Evolutionary conservation across 92 coral and sea anemone genomes (phyloP).

Genomic region (Palythoa grandis): DNA sequence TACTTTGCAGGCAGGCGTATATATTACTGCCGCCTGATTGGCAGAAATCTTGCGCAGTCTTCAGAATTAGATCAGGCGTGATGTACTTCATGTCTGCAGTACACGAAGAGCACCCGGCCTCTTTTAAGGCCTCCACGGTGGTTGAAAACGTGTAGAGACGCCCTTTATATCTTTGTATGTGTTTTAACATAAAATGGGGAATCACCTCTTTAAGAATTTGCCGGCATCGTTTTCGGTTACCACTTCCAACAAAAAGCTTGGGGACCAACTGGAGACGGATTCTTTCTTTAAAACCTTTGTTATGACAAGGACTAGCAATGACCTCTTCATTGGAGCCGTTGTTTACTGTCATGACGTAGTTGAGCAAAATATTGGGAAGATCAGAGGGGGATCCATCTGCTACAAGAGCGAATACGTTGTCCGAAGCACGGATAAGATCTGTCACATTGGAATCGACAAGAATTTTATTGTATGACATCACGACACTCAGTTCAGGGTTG

Average conservation of each 20-base stretch:
- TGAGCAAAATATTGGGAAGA: neutral
- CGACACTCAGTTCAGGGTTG: neutral
- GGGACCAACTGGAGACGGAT: constrained; percentile 26
- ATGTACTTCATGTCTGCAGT: constrained; percentile 24
- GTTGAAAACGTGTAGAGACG: neutral
- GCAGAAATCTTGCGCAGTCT: constrained; percentile 36
- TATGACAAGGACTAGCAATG: constrained; percentile 31
- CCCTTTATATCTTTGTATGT: constrained; percentile 2
- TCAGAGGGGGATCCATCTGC: constrained; percentile 25
- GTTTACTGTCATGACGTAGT: constrained; percentile 4
- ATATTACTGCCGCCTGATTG: constrained; percentile 9
- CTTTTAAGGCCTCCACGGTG: constrained; percentile 16
- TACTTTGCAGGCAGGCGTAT: constrained; percentile 34
- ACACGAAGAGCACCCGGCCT: constrained; percentile 29
- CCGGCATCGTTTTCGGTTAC: constrained; percentile 1
- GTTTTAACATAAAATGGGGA: constrained; percentile 2
- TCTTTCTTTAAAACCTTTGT: neutral
- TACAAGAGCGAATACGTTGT: constrained; percentile 24
- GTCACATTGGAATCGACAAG: constrained; percentile 27
- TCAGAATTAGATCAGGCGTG: constrained; percentile 33
- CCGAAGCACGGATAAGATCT: constrained; percentile 13
- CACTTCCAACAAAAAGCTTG: constrained; percentile 23
- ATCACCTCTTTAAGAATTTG: constrained; percentile 5
- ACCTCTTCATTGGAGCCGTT: neutral
- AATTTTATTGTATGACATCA: constrained; percentile 27